Conservation (phyloP, 2,797 vertebrate genomes). For the Xenentodon cancila region DNA sequence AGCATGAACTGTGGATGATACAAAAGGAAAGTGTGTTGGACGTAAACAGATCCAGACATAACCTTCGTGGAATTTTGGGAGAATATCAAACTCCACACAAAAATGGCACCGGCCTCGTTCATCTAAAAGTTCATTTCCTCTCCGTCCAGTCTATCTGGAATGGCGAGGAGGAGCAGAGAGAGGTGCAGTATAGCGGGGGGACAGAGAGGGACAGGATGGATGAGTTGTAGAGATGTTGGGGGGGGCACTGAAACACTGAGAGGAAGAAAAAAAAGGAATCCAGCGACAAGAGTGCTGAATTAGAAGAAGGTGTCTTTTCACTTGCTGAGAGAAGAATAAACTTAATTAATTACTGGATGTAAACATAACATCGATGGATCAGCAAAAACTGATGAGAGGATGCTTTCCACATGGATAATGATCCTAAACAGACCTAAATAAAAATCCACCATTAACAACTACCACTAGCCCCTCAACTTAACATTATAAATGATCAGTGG, state of each 20-base stretch:
- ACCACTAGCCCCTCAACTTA: too few relatives aligned
- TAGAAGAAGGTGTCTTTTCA: not conserved
- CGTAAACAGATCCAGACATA: slow-evolving; percentile 64
- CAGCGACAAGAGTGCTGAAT: not conserved
- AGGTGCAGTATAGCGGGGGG: slow-evolving; percentile 27
- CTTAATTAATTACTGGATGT: not conserved
- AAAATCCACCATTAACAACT: too few relatives aligned
- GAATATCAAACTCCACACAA: slow-evolving; percentile 42
- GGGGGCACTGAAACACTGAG: slow-evolving; percentile 38
- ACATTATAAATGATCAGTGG: too few relatives aligned
- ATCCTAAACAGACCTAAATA: too few relatives aligned
- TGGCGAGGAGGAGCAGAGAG: slow-evolving; percentile 34
- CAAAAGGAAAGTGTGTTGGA: slow-evolving; percentile 37
- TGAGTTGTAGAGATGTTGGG: slow-evolving; percentile 47
- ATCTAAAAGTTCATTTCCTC: slow-evolving; percentile 71
- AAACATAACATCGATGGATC: too few relatives aligned
- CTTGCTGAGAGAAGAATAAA: not conserved
- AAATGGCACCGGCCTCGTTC: slow-evolving; percentile 53
- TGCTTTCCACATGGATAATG: too few relatives aligned
- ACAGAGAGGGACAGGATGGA: slow-evolving; percentile 38
- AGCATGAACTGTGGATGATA: slow-evolving; percentile 39
- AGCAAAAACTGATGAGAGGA: not conserved
- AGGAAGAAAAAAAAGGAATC: slow-evolving; percentile 25
- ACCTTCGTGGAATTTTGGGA: slow-evolving; percentile 62
- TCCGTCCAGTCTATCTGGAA: slow-evolving; percentile 53